Conservation (phyloP, 2,797 vertebrate genomes). For the Agapornis canus region DNA sequence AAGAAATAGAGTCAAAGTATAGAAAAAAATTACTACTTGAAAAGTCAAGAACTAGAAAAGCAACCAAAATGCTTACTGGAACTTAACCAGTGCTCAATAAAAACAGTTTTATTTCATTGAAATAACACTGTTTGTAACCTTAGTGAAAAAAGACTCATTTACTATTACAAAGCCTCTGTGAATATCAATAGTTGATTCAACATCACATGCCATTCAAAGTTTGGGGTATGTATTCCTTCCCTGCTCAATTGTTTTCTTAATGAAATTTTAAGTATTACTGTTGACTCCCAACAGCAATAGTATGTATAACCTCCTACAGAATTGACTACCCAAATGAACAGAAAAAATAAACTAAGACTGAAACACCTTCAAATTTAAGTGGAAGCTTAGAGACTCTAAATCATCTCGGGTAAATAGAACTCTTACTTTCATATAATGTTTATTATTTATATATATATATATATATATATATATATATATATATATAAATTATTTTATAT, state of each 20-base stretch:
- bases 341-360: not conserved
- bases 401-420: not conserved
- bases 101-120: not conserved
- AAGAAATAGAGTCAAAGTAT: not conserved
- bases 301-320: not conserved
- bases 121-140: not conserved
- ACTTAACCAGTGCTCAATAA: not conserved
- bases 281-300: not conserved
- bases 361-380: not conserved
- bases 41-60: not conserved
- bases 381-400: not conserved
- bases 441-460: not conserved
- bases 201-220: not conserved
- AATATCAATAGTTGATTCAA: not conserved
- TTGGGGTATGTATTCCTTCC: not conserved
- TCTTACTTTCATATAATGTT: not conserved
- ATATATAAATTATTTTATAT: not conserved
- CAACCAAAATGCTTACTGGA: not conserved
- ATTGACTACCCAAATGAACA: not conserved
- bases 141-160: not conserved
- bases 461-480: not conserved
- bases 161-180: not conserved
- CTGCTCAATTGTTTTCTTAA: not conserved
- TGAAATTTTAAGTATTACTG: not conserved
- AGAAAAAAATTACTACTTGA: not conserved